Conservation (phyloP, 2,797 vertebrate species). For the Lagocephalus sceleratus region DNA sequence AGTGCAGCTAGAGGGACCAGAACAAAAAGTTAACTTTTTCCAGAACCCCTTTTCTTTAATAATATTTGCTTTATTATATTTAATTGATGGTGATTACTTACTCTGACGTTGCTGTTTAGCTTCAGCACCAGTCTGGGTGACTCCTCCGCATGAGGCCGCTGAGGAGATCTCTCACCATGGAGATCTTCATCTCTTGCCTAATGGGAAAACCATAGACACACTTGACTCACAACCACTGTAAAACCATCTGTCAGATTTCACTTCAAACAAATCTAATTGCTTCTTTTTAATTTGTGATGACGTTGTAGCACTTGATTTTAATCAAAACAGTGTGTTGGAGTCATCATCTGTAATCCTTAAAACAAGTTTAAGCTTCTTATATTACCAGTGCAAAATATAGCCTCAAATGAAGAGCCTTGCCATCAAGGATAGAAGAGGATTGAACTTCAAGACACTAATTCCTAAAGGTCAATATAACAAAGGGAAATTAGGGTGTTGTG, state of each 20-base stretch:
- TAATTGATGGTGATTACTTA: conserved; percentile 52
- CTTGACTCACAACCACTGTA: conserved; percentile 7
- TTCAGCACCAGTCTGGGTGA: conserved; percentile 74
- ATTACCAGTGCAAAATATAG: conserved; percentile 42
- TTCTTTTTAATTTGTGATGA: conserved; percentile 10
- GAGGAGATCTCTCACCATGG: conserved; percentile 71
- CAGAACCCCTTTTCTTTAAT: too few relatives aligned
- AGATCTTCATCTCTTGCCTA: conserved; percentile 78
- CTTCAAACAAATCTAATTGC: conserved; percentile 10
- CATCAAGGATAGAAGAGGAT: conserved; percentile 18
- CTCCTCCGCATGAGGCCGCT: conserved; percentile 68
- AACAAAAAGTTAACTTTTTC: too few relatives aligned
- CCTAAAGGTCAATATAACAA: conserved; percentile 41
- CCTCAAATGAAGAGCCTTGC: conserved; percentile 33
- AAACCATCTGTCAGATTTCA: conserved; percentile 21
- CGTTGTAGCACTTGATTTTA: conserved; percentile 10
- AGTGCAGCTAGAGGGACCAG: conserved; percentile 2
- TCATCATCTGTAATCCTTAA: conserved; percentile 27
- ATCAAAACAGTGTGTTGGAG: conserved; percentile 26
- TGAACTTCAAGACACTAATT: conserved; percentile 23
- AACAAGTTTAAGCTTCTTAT: conserved; percentile 39
- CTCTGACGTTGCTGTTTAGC: conserved; percentile 76
- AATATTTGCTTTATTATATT: too few relatives aligned
- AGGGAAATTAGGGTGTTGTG: conserved; percentile 31
- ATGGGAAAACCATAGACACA: conserved; percentile 37